Conservation (phyloP, 2,888 invertebrate species). For the Agrotis ipsilon region DNA sequence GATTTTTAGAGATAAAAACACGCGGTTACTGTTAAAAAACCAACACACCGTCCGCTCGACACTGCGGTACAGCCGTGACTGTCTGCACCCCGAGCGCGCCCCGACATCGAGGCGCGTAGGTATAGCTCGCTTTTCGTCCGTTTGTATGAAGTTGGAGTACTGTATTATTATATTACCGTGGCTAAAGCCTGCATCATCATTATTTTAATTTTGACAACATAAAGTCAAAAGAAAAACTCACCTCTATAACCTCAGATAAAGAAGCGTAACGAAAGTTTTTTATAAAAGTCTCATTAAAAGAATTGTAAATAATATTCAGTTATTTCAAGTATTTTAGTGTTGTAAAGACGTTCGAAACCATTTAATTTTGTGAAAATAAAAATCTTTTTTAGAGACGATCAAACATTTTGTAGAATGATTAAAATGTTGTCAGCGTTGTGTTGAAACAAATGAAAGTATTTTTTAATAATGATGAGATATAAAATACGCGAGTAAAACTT, state of each 20-base stretch:
- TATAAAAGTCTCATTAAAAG: slow-evolving; percentile 39
- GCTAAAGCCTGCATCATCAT: no score
- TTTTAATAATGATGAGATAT: neutral
- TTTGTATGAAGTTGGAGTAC: no score
- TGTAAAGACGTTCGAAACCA: slow-evolving; percentile 2
- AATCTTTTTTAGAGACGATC: neutral
- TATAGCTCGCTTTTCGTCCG: no score
- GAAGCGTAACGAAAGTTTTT: neutral
- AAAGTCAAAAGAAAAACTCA: neutral
- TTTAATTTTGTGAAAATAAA: neutral
- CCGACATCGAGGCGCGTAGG: no score
- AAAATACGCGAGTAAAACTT: slow-evolving; percentile 3
- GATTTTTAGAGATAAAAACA: no score
- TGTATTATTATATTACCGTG: no score
- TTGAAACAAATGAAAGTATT: neutral
- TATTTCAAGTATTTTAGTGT: slow-evolving; percentile 31
- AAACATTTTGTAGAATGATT: neutral
- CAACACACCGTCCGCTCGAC: no score
- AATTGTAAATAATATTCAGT: slow-evolving; percentile 49
- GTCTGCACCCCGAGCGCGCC: no score
- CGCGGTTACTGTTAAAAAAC: no score
- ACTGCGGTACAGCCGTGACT: no score
- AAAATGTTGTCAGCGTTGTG: neutral
- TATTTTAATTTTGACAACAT: neutral
- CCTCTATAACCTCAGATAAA: no score